Evolutionary conservation across 2,888 invertebrate species (phyloP).

Genomic region (Acleris emargana): DNA sequence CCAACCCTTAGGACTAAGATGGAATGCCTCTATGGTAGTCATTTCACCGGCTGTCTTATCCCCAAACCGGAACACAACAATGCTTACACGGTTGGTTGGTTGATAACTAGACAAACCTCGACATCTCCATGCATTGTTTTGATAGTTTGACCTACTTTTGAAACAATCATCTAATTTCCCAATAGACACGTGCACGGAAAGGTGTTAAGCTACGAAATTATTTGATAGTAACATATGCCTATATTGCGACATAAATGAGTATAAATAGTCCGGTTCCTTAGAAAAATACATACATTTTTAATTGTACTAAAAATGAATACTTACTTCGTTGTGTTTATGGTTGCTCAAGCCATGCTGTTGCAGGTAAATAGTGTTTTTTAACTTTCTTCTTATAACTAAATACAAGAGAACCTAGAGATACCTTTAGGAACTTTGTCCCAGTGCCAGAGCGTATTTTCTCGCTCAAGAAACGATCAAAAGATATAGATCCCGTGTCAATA

Average conservation of each 20-base stretch:
- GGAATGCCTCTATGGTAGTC: too few relatives aligned
- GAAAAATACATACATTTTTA: slow-evolving; percentile 8
- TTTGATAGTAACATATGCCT: slow-evolving; percentile 37
- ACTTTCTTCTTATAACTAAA: too few relatives aligned
- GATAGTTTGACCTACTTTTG: slow-evolving; percentile 11
- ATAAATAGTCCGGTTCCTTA: slow-evolving; percentile 28
- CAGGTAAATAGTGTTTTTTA: slow-evolving; percentile 48
- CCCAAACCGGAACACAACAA: too few relatives aligned
- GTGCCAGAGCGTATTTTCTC: too few relatives aligned
- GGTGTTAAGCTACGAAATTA: slow-evolving; percentile 14
- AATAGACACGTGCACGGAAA: slow-evolving; percentile 15
- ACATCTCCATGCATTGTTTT: neutral
- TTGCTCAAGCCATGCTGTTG: slow-evolving; percentile 46
- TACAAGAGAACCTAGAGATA: too few relatives aligned
- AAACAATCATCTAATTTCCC: slow-evolving; percentile 13
- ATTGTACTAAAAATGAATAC: slow-evolving; percentile 13
- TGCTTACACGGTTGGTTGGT: too few relatives aligned
- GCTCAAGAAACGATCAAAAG: too few relatives aligned
- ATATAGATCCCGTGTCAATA: too few relatives aligned
- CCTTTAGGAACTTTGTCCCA: too few relatives aligned
- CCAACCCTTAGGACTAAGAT: too few relatives aligned
- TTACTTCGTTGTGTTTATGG: slow-evolving; percentile 46
- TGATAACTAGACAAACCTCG: neutral
- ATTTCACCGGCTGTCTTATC: too few relatives aligned
- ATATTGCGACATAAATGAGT: slow-evolving; percentile 43